A percentile compares a stretch with the other conserved stretches of the same genome.
Conservation (phyloP, 1,140 invertebrate species). For the Helicoverpa zea region DNA sequence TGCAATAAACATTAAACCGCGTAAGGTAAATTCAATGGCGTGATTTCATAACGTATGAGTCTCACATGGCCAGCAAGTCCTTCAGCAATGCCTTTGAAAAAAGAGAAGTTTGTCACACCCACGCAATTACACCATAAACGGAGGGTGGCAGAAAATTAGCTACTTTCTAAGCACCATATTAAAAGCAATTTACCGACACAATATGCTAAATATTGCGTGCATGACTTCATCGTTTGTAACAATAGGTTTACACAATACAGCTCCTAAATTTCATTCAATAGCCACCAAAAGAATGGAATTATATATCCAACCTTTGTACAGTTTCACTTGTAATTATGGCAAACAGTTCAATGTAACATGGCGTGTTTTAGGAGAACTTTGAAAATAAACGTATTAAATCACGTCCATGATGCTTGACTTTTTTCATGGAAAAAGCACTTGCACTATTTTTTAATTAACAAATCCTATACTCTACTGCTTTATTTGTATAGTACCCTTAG, state of each 20-base stretch:
- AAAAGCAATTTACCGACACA: slow-evolving; percentile 43
- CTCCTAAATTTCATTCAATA: slow-evolving; percentile 43
- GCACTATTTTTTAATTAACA: neutral
- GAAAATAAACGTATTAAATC: slow-evolving; percentile 44
- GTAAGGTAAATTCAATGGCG: slow-evolving; percentile 4
- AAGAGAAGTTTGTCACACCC: slow-evolving; percentile 15
- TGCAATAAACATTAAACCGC: neutral
- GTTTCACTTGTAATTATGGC: slow-evolving; percentile 30
- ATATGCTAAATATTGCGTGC: slow-evolving; percentile 45
- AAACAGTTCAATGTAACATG: slow-evolving; percentile 36
- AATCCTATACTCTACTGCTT: no score
- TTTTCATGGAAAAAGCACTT: neutral
- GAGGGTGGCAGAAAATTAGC: slow-evolving; percentile 34
- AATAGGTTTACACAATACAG: slow-evolving; percentile 43
- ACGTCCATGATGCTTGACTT: slow-evolving; percentile 19
- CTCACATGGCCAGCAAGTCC: slow-evolving; percentile 6
- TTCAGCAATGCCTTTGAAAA: slow-evolving; percentile 7
- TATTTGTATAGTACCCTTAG: no score
- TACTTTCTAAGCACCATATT: slow-evolving; percentile 34
- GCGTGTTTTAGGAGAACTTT: slow-evolving; percentile 29
- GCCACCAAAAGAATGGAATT: slow-evolving; percentile 29
- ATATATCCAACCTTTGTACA: slow-evolving; percentile 21
- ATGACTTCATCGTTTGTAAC: slow-evolving; percentile 33
- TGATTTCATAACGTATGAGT: slow-evolving; percentile 5
- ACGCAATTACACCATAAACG: slow-evolving; percentile 28